These are phyloP conservation scores for Sardinella longiceps DNA, from an alignment of 2,797 vertebrate species.

Conservation along the genomic window DNA sequence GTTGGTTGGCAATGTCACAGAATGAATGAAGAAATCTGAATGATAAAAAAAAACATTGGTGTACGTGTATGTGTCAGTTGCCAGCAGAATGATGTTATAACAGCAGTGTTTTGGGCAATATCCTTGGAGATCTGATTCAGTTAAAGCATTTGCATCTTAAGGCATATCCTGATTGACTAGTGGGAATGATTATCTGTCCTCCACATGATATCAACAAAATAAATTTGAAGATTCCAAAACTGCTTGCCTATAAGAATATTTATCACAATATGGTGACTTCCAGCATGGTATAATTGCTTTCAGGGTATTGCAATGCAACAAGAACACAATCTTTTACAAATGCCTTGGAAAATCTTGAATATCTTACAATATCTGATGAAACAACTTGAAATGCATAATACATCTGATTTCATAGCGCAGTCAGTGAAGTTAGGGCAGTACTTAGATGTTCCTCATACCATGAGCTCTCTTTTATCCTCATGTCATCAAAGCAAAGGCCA, in stretches of 20 bases:
- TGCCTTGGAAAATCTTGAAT: background rate
- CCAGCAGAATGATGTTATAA: too few species aligned
- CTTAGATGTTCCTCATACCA: background rate
- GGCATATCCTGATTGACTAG: background rate
- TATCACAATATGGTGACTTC: background rate
- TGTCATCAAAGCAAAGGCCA: conserved; percentile 14
- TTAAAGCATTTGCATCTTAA: background rate
- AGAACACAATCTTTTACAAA: background rate
- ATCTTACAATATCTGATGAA: conserved; percentile 6
- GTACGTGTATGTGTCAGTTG: too few species aligned
- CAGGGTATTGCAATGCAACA: background rate
- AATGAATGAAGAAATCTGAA: too few species aligned
- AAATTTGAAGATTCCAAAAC: background rate
- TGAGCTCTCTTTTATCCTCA: conserved; percentile 12
- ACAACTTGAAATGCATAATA: conserved; percentile 7
- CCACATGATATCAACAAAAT: background rate
- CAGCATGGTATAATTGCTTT: background rate
- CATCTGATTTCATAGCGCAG: background rate
- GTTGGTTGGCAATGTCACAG: too few species aligned
- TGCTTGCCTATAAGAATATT: background rate
- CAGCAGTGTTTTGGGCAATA: too few species aligned
- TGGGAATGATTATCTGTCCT: background rate
- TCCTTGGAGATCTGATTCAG: too few species aligned
- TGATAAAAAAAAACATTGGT: too few species aligned
- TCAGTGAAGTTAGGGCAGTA: background rate